Base-by-base conservation (phyloP, 2,888 invertebrate genomes). In the Heliconius cydno region DNA sequence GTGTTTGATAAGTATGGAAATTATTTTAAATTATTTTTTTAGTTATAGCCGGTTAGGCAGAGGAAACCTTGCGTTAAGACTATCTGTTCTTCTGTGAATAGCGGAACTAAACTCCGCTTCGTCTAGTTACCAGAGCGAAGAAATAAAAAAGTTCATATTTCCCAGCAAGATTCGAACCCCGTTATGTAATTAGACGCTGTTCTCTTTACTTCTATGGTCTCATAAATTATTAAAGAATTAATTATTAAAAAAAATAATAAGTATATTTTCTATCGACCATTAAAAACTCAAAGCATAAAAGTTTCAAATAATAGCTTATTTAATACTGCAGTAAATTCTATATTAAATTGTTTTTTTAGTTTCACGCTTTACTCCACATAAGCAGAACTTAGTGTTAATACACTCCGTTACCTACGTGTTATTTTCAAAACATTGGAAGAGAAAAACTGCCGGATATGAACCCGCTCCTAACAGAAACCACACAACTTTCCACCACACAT, bases 1-100 rank as follows among this genome's bases (percentile, higher is more conserved):
- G 79, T 52, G 65, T 66, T 65, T 79, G 60, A 67, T 41, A 67
- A 41, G 38, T 38, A 73, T 76, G 82, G 72, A 93, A 88, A 88
- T 89, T 88, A 90, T 91, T 91, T 90, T 91, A 88, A 87, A 86
- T 87, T 89, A 86, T 88, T 88, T 57, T 57, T 22, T 22, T 22
- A 9, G 3, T 0, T 22, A 57, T 22, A 22, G 22, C 22, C 3
- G 9, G 2, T 7, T 22, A 22, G 57, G 1, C 3, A 57, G 22
- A 9, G 2, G 9, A 6, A 57, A 57, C 7, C 6, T 22, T 22
- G 57, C 0, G 22, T 34, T 34, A 7, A 34, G 22, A 57, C 57
- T 6, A 1, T 9, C 9, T 19, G 22, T 22, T 57, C 1, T 22
- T 22, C 7, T 7, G 22, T 60, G 10, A 12, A n/a, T 60, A 4